These are phyloP conservation scores for Polydrusus cervinus DNA, from an alignment of 2,888 invertebrate species.

Conservation along the genomic window DNA sequence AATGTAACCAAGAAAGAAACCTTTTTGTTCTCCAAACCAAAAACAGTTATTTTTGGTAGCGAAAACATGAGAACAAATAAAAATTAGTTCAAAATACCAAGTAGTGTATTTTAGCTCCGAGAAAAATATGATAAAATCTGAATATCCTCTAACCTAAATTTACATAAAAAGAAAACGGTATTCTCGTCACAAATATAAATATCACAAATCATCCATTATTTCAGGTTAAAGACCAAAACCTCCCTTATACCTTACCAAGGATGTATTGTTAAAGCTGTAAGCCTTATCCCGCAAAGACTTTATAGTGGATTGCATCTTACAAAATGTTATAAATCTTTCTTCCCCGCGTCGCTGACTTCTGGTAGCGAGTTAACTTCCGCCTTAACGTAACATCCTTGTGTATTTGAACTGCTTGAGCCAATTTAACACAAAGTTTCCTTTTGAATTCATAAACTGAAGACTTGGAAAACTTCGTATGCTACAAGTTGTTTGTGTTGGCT, in stretches of 20 bases:
- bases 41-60: no score
- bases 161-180: constrained; percentile 49
- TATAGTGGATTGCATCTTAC: constrained; percentile 71
- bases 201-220: constrained; percentile 70
- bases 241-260: constrained; percentile 67
- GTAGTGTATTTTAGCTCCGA: no score
- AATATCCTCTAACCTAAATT: background rate
- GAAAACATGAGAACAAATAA: no score
- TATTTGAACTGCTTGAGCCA: constrained; percentile 68
- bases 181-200: constrained; percentile 65
- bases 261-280: constrained; percentile 68
- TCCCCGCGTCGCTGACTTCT: constrained; percentile 60
- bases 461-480: constrained; percentile 49
- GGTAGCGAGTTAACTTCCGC: constrained; percentile 67
- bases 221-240: constrained; percentile 66
- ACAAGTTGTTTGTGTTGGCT: constrained; percentile 53
- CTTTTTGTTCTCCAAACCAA: no score
- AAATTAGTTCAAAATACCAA: no score
- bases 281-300: constrained; percentile 65
- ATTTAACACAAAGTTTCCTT: constrained; percentile 63
- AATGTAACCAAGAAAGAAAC: no score
- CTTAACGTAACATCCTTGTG: constrained; percentile 67
- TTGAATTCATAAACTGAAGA: constrained; percentile 53
- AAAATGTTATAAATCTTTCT: constrained; percentile 70
- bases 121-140: no score